Evolutionary conservation across 2,888 invertebrate genomes (phyloP), one percentile per base, ranked within the genome.

Genomic region (Uloborus plumipes): DNA sequence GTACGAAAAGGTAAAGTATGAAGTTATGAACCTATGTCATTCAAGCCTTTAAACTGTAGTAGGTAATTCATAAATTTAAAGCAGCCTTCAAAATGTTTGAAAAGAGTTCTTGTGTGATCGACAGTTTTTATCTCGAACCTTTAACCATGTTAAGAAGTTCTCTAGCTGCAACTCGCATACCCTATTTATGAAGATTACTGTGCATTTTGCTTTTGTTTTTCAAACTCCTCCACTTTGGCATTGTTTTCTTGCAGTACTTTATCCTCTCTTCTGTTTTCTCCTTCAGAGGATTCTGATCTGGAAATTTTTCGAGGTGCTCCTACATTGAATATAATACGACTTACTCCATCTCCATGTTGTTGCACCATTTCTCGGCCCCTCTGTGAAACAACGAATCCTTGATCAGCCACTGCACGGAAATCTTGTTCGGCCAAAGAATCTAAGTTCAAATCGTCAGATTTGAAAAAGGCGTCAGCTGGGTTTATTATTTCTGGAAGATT

Each of bases 341-440:
- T 81, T 14, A 81, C 59, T 7, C 80, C 80, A 22, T 81, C 65
- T 1, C 80, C 80, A 22, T 81, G 80, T 7, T 70, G 65, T 51
- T 81, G 80, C 2, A 81, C 47, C 14, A 81, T 53, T 58, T 81
- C 70, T 49, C 73, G 51, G 1, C 61, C n/a, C 0, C 80, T 74
- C 16, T 74, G 53, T 4, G 80, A 67, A 13, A 39, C 39, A 1
- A 74, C 73, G 50, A 73, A 74, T 0, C 51, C 67, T 39, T 73
- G 74, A 26, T 70, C 58, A 0, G 59, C 70, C 0, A 62, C 55
- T 9, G 61, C 64, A 2, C 66, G 67, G 47, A 80, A 80, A 13
- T 65, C 69, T 1, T 67, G 47, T 7, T 65, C 79, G 7, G 67
- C 79, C 39, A 72, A 20, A 47, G 66, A 62, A 26, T 31, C 61